phyloP scores from a whole-genome alignment of 2,113 vertebrate species.

The Oncorhynchus tshawytscha region DNA sequence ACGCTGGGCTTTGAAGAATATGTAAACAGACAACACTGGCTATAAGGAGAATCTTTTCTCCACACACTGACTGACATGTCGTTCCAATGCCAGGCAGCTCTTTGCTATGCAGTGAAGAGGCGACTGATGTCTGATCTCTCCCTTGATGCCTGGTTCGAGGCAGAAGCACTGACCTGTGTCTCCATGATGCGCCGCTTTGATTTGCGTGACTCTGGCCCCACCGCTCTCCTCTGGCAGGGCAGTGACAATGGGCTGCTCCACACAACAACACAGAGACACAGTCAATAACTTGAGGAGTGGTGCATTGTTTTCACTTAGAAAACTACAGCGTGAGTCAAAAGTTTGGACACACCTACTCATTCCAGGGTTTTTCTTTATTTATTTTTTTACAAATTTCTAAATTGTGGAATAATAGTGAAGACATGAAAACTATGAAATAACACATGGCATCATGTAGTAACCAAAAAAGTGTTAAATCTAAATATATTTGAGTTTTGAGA shows the following conservation, averaged over 20 bases:
- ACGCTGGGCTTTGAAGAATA: background rate
- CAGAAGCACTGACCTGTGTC: conserved; percentile 76
- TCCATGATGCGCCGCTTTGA: conserved; percentile 76
- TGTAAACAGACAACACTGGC: conserved; percentile 43
- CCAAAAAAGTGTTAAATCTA: too few relatives aligned
- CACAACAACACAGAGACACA: conserved; percentile 31
- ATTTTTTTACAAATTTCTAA: too few relatives aligned
- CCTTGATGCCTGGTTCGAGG: conserved; percentile 10
- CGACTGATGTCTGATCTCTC: background rate
- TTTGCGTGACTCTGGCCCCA: conserved; percentile 70
- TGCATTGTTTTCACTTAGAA: too few relatives aligned
- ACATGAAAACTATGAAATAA: too few relatives aligned
- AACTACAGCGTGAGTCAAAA: too few relatives aligned
- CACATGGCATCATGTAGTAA: too few relatives aligned
- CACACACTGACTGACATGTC: conserved; percentile 45
- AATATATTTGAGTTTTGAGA: too few relatives aligned
- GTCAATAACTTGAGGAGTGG: background rate
- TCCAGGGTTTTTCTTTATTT: too few relatives aligned
- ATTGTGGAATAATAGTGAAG: too few relatives aligned
- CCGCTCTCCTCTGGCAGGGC: conserved; percentile 72
- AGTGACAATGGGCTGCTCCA: conserved; percentile 72
- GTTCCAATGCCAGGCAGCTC: conserved; percentile 50
- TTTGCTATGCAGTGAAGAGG: conserved; percentile 42
- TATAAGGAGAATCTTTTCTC: too few relatives aligned
- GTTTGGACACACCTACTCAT: too few relatives aligned